Conservation (phyloP, 2,113 vertebrate genomes). For the Cnemophilus loriae region DNA sequence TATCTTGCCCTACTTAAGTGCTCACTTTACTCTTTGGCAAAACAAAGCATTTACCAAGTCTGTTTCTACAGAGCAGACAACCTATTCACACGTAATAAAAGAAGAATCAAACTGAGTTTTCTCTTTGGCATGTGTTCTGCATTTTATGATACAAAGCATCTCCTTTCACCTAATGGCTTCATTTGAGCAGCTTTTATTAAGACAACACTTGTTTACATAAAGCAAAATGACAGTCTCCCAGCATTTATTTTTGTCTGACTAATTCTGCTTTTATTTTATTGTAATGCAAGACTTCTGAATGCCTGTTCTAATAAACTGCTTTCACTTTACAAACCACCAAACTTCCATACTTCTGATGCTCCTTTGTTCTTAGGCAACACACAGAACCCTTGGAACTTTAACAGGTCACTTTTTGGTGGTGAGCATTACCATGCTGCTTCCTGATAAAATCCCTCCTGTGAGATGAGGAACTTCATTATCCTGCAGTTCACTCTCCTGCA, state of each 20-base stretch:
- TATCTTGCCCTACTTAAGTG: neutral
- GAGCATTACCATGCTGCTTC: neutral
- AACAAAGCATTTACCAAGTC: slow-evolving; percentile 1
- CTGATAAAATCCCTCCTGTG: neutral
- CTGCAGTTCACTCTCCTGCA: neutral
- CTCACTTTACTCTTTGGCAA: neutral
- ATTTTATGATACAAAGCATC: neutral
- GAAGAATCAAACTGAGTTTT: neutral
- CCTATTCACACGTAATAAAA: neutral
- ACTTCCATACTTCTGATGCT: neutral
- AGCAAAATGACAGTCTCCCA: neutral
- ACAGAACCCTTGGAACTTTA: neutral
- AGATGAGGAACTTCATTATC: neutral
- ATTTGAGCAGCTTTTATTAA: neutral
- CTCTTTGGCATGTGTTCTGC: neutral
- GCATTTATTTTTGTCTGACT: neutral
- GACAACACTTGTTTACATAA: neutral
- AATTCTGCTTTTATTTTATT: neutral
- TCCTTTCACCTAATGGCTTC: neutral
- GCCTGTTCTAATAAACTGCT: neutral
- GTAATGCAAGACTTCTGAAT: neutral
- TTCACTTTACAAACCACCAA: neutral
- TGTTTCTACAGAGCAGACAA: neutral
- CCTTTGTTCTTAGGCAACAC: neutral
- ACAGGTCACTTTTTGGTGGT: neutral